Evolutionary conservation across 2,888 invertebrate species (phyloP).

Genomic region (Marronus borbonicus): DNA sequence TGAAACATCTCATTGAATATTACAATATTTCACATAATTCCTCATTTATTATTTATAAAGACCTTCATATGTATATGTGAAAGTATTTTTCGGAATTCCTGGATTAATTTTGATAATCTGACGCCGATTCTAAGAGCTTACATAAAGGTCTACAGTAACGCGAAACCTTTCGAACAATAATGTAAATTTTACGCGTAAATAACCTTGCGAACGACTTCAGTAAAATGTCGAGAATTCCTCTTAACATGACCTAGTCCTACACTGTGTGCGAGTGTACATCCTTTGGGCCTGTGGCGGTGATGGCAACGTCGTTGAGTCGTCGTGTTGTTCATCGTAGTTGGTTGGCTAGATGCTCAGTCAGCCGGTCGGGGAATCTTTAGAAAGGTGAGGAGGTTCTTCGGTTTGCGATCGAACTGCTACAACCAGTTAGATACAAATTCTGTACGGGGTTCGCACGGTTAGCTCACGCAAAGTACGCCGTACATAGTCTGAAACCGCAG

Average conservation of each 20-base stretch:
- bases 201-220: not conserved
- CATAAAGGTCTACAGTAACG: too few relatives aligned
- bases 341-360: constrained; percentile 41
- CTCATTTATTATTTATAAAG: too few relatives aligned
- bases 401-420: constrained; percentile 39
- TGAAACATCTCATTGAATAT: too few relatives aligned
- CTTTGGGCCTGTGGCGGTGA: constrained; percentile 28
- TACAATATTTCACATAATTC: too few relatives aligned
- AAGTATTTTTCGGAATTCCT: too few relatives aligned
- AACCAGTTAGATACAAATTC: constrained; percentile 38
- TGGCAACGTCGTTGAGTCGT: constrained; percentile 39
- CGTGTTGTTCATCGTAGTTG: constrained; percentile 39
- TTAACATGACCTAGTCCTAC: constrained; percentile 19
- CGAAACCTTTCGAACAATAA: too few relatives aligned
- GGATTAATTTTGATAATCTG: too few relatives aligned
- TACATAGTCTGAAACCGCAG: not conserved
- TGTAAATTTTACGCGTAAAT: too few relatives aligned
- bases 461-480: not conserved
- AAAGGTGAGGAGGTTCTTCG: constrained; percentile 49
- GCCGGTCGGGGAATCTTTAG: constrained; percentile 47
- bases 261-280: constrained; percentile 22
- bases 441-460: constrained; percentile 24
- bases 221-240: not conserved
- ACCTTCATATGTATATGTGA: too few relatives aligned
- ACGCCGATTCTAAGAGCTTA: too few relatives aligned